Conservation (phyloP, 1,140 invertebrate genomes). For the Drosophila sproati region DNA sequence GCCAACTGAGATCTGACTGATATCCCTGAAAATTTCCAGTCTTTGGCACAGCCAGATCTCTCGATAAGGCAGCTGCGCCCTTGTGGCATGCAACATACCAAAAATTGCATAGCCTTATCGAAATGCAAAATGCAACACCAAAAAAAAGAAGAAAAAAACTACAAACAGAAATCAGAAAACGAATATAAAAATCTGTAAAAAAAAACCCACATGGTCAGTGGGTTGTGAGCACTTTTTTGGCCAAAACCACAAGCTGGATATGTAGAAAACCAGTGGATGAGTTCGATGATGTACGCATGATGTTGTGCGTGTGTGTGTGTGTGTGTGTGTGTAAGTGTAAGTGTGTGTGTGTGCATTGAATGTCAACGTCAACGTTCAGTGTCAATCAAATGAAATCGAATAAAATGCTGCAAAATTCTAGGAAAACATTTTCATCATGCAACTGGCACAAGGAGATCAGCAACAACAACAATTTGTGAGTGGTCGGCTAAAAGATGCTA, state of each 20-base stretch:
- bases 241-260: slow-evolving; percentile 69
- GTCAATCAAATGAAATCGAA: slow-evolving; percentile 63
- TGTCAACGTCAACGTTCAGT: slow-evolving; percentile 70
- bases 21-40: no score
- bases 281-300: slow-evolving; percentile 1
- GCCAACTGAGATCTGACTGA: no score
- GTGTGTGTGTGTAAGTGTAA: slow-evolving; percentile 27
- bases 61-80: slow-evolving; percentile 11
- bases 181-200: slow-evolving; percentile 10
- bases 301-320: slow-evolving; percentile 19
- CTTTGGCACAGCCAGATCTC: background rate
- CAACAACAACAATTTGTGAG: slow-evolving; percentile 5
- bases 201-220: slow-evolving; percentile 42
- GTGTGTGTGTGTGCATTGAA: slow-evolving; percentile 53
- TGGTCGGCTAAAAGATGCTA: no score
- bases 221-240: slow-evolving; percentile 63
- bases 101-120: slow-evolving; percentile 21
- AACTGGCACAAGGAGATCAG: slow-evolving; percentile 67
- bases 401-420: slow-evolving; percentile 69
- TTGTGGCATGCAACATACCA: slow-evolving; percentile 18
- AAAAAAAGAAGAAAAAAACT: slow-evolving; percentile 3
- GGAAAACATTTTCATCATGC: slow-evolving; percentile 70
- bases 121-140: slow-evolving; percentile 37
- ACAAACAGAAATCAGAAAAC: background rate
- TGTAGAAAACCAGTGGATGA: slow-evolving; percentile 47